phyloP scores from a whole-genome alignment of 2,888 invertebrate species.

The Tiliacea aurago region DNA sequence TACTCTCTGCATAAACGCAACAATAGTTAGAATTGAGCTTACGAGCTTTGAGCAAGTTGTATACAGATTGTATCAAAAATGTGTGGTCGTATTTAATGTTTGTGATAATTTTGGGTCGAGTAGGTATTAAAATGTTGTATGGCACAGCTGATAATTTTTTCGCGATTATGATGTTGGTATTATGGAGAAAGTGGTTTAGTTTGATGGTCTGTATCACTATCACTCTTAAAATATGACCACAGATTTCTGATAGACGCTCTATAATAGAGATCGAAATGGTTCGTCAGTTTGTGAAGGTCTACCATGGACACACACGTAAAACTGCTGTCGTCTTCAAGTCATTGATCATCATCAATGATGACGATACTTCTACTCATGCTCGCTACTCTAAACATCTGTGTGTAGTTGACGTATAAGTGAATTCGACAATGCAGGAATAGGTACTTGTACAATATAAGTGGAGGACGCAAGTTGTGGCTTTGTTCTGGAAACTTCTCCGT shows the following conservation, averaged over 20 bases:
- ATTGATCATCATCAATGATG: neutral
- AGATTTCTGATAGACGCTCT: too few species aligned
- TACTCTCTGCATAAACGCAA: neutral
- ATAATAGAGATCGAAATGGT: neutral
- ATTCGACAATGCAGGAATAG: conserved; percentile 86
- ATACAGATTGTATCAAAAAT: too few species aligned
- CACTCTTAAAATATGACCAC: too few species aligned
- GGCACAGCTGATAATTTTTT: too few species aligned
- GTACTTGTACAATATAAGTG: conserved; percentile 79
- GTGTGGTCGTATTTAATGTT: too few species aligned
- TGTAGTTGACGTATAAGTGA: conserved; percentile 81
- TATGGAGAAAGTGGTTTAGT: too few species aligned
- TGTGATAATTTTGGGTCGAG: too few species aligned
- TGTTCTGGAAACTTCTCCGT: conserved; percentile 85
- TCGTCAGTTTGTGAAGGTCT: neutral
- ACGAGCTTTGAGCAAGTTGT: too few species aligned
- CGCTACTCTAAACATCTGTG: conserved; percentile 58
- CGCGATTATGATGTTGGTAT: too few species aligned
- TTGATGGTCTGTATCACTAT: too few species aligned
- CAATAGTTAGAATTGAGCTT: too few species aligned
- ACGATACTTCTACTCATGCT: neutral
- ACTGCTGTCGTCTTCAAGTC: neutral
- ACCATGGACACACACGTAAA: neutral
- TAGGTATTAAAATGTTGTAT: too few species aligned
- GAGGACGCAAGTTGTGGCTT: conserved; percentile 85